Base-by-base conservation (phyloP, 2,888 invertebrate genomes). In the Hydraecia micacea region DNA sequence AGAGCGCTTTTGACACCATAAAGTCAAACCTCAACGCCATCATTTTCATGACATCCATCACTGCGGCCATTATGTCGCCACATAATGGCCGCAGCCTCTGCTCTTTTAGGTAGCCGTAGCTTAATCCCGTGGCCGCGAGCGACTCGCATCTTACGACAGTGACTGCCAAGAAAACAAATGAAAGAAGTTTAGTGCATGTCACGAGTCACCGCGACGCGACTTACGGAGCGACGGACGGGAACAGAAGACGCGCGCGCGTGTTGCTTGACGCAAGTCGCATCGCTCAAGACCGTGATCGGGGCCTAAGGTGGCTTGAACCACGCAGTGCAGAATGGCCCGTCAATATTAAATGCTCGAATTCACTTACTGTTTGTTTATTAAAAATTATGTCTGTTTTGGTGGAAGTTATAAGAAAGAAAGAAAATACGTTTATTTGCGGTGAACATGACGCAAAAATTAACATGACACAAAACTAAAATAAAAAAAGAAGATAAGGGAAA, bases 351-450 rank as follows among this genome's bases (percentile, higher is more conserved):
- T 66, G 62, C 72, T 66, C 15, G 58, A 84, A 75, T 85, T 81
- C 67, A 85, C 71, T 84, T 67, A 75, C 72, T 13, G 62, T 77
- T 65, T 75, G 46, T 85, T 85, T 76, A 68, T 63, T 75, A 68
- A 46, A 67, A 78, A 15, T 74, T 52, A 73, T 39, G 13, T 42
- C n/a, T 66, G 62, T 36, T 71, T 55, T 49, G 21, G 0, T 49
- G 21, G 4, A 21, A 21, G n/a, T n/a, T n/a, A n/a, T n/a, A n/a
- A n/a, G n/a, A n/a, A n/a, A n/a, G n/a, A n/a, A n/a, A n/a, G n/a
- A n/a, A n/a, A n/a, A n/a, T n/a, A n/a, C n/a, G n/a, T n/a, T n/a
- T n/a, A n/a, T n/a, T n/a, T n/a, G n/a, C n/a, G n/a, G n/a, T n/a
- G n/a, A n/a, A n/a, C n/a, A n/a, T n/a, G n/a, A n/a, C n/a, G n/a